These are phyloP conservation scores for Puma concolor DNA, from an alignment of 2,113 vertebrate species.

Conservation along the genomic window DNA sequence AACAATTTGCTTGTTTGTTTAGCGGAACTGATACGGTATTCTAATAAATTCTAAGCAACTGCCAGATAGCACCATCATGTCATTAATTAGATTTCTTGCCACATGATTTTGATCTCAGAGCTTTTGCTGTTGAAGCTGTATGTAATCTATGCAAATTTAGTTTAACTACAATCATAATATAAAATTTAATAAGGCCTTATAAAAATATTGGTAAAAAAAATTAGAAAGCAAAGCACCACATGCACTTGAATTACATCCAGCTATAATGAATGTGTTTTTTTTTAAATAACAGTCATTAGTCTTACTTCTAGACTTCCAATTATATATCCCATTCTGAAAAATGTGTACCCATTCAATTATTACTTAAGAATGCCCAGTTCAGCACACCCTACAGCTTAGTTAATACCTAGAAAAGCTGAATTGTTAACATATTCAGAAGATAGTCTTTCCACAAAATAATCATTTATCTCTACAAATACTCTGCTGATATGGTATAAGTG, in stretches of 20 bases:
- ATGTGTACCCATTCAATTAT: neutral
- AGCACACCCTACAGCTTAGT: neutral
- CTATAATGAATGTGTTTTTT: neutral
- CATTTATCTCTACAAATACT: neutral
- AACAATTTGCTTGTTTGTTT: slow-evolving; percentile 10
- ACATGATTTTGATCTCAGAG: neutral
- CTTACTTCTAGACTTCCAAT: neutral
- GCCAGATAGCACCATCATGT: neutral
- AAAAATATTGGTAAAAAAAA: slow-evolving; percentile 19
- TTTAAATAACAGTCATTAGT: neutral
- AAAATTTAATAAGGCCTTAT: neutral
- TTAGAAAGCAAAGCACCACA: neutral
- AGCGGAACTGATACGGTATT: neutral
- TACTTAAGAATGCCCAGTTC: neutral
- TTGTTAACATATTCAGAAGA: slow-evolving; percentile 1
- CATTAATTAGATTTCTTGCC: neutral
- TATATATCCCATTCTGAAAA: neutral
- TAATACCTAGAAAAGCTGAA: neutral
- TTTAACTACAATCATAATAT: neutral
- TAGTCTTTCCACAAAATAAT: neutral
- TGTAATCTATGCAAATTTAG: neutral
- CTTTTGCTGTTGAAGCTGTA: neutral
- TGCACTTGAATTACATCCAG: neutral
- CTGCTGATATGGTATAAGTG: neutral
- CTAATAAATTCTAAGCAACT: neutral